Evolutionary conservation across 1,140 invertebrate genomes (phyloP).

Genomic region (Radopholus similis): DNA sequence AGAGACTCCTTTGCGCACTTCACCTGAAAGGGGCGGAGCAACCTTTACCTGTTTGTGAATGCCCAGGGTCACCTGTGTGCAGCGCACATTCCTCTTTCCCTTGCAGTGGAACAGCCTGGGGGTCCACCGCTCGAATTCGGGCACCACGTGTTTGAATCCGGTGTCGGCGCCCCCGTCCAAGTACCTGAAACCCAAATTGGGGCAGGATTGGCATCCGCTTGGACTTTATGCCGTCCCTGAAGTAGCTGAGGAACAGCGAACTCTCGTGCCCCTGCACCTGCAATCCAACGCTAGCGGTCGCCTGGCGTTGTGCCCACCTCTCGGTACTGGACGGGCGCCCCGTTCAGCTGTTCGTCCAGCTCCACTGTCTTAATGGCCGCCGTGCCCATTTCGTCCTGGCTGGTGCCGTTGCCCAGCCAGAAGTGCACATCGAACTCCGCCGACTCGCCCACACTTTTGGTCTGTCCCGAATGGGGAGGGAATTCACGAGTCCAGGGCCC

Average conservation of each 20-base stretch:
- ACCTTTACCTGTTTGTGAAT: too few species aligned
- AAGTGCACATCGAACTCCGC: constrained; percentile 80
- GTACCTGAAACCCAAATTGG: constrained; percentile 66
- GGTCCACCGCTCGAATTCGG: constrained; percentile 68
- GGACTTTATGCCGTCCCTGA: constrained; percentile 70
- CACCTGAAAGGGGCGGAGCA: constrained; percentile 64
- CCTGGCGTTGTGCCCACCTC: constrained; percentile 65
- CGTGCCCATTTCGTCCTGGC: constrained; percentile 75
- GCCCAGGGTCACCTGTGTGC: constrained; percentile 71
- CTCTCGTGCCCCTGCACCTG: constrained; percentile 74
- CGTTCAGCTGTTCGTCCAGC: constrained; percentile 77
- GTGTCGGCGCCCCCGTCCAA: constrained; percentile 75
- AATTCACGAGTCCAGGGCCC: constrained; percentile 51
- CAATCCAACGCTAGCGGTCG: neutral
- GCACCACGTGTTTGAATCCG: constrained; percentile 78
- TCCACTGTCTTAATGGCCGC: constrained; percentile 81
- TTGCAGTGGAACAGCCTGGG: constrained; percentile 81
- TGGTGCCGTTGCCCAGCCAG: constrained; percentile 71
- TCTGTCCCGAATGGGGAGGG: constrained; percentile 33
- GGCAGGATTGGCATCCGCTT: too few species aligned
- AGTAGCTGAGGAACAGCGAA: constrained; percentile 74
- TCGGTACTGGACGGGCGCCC: constrained; percentile 79
- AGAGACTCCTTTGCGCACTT: constrained; percentile 73
- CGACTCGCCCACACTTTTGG: constrained; percentile 59
- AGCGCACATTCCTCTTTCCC: constrained; percentile 78